phyloP scores from a whole-genome alignment of 1,140 invertebrate species.

The Elymnias hypermnestra region DNA sequence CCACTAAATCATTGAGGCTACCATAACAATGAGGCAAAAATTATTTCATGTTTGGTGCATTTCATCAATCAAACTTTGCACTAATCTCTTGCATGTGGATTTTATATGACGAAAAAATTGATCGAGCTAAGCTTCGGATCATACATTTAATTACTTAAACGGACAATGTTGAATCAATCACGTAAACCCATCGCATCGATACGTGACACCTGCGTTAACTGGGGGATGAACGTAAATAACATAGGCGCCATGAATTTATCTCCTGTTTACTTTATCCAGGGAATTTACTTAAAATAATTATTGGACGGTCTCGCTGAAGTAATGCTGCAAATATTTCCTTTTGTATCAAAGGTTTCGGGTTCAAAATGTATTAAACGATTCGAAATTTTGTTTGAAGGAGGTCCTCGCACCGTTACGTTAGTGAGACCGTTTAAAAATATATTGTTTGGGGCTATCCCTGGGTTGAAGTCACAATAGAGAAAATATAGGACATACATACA shows the following conservation, averaged over 20 bases:
- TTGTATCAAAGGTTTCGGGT: no score
- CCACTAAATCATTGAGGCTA: no score
- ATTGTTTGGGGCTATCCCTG: no score
- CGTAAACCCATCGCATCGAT: background rate
- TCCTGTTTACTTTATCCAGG: background rate
- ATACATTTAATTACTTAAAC: conserved; percentile 4
- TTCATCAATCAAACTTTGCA: background rate
- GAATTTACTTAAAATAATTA: background rate
- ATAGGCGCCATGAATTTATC: background rate
- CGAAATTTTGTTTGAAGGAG: no score
- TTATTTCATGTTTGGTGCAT: background rate
- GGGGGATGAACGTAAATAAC: conserved; percentile 1
- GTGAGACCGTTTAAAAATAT: no score
- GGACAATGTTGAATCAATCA: background rate
- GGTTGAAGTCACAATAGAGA: no score
- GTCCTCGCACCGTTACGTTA: no score
- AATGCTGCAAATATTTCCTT: no score
- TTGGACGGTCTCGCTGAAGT: background rate
- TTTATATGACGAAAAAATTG: background rate
- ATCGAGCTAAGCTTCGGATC: background rate
- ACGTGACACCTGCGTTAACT: conserved; percentile 1
- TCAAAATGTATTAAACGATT: no score
- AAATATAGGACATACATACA: no score
- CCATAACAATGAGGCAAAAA: background rate
- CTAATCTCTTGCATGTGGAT: background rate